Evolutionary conservation across 2,888 invertebrate genomes (phyloP).

Genomic region (Drosophila greeni): DNA sequence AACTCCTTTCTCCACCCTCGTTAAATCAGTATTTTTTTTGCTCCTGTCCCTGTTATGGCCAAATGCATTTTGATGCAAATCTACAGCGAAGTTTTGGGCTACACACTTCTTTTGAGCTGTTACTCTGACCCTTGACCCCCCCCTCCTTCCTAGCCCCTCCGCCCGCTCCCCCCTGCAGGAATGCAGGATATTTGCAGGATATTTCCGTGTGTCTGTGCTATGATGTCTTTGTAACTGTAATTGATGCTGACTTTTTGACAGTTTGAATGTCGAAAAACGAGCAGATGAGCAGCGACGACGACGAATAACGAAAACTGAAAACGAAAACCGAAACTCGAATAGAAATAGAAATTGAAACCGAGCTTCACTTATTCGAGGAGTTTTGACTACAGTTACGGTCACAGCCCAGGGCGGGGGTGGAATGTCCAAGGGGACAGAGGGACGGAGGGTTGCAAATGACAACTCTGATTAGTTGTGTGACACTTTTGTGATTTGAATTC

Average conservation of each 20-base stretch:
- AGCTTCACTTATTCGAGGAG: conserved; percentile 18
- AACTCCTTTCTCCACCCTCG: conserved; percentile 36
- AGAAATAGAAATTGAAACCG: conserved; percentile 25
- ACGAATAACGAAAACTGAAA: conserved; percentile 36
- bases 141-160: background rate
- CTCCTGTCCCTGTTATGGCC: conserved; percentile 27
- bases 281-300: conserved; percentile 47
- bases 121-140: conserved; percentile 13
- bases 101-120: conserved; percentile 64
- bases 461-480: conserved; percentile 72
- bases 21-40: conserved; percentile 12
- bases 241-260: conserved; percentile 78
- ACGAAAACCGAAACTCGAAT: conserved; percentile 25
- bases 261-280: conserved; percentile 71
- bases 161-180: background rate
- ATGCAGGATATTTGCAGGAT: conserved; percentile 21
- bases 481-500: conserved; percentile 74
- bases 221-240: conserved; percentile 73
- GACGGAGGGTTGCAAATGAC: conserved; percentile 50
- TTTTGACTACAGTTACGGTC: conserved; percentile 19
- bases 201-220: conserved; percentile 44
- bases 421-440: background rate
- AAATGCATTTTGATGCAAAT: conserved; percentile 74
- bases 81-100: conserved; percentile 52
- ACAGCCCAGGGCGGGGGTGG: conserved; percentile 26